Conservation (phyloP, 2,797 vertebrate genomes). For the Channa striata region DNA sequence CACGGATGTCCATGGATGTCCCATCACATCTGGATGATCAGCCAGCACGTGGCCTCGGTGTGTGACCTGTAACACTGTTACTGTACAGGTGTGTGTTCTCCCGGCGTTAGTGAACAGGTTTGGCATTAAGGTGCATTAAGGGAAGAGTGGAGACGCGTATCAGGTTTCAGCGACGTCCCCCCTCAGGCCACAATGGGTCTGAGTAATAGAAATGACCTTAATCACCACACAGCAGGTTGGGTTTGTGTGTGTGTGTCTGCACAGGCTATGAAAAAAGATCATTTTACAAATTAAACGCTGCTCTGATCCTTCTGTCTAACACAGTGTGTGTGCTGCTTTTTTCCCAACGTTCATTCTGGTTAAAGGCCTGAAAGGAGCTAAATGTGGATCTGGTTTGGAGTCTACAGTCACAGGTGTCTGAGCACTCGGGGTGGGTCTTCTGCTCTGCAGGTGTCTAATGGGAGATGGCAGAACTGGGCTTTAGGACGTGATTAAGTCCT, state of each 20-base stretch:
- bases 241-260: slow-evolving; percentile 7
- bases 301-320: not conserved
- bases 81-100: not conserved
- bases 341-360: slow-evolving; percentile 59
- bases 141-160: slow-evolving; percentile 3
- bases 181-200: slow-evolving; percentile 58
- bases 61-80: no score
- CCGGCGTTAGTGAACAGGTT: not conserved
- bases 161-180: slow-evolving; percentile 35
- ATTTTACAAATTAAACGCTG: not conserved
- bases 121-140: not conserved
- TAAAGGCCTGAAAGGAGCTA: slow-evolving; percentile 43
- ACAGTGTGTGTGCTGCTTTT: slow-evolving; percentile 7
- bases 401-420: slow-evolving; percentile 36
- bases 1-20: no score
- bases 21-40: no score
- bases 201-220: slow-evolving; percentile 71
- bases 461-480: slow-evolving; percentile 68
- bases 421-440: slow-evolving; percentile 21
- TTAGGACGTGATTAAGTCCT: slow-evolving; percentile 60
- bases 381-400: no score
- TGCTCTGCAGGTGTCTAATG: slow-evolving; percentile 66
- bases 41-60: no score
- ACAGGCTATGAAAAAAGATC: not conserved
- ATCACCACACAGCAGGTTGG: slow-evolving; percentile 56